Base-by-base conservation (phyloP, 2,888 invertebrate genomes). In the Pyralis farinalis region DNA sequence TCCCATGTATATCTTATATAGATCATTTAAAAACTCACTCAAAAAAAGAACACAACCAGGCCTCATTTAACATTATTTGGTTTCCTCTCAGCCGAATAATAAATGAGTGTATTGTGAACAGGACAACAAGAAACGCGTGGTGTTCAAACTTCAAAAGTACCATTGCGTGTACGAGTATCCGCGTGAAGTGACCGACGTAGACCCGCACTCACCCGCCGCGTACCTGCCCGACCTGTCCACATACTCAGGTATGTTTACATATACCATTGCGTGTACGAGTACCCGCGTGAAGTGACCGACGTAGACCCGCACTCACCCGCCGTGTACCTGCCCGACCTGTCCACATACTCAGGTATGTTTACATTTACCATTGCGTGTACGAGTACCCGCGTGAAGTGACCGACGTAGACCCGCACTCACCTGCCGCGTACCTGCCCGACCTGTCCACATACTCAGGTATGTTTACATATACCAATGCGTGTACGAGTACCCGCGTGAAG, bases 131-230 rank as follows among this genome's bases (percentile, higher is more conserved):
- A 93, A 93, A 71, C 91, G 91, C 55, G 95, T 96, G 34, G 94
- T 93, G 81, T 96, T 95, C 86, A 95, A 95, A 67, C 93, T 94
- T 38, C 95, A 95, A 80, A 94, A 94, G 71, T 95, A 95, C 78
- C 95, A 95, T 78, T 94, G 94, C 67, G 94, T 95, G 46, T 96
- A 95, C 76, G 95, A 95, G 77, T 95, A 96, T 81, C 95, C 95
- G 35, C 92, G 94, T 57, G 95, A 95, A 77, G 91, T 90, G 28
- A 63, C 81, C 51, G 91, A 78, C 47, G 83, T 16, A 2, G 16
- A 78, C 53, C 51, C 62, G 35, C 67, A 61, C 63, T 76, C 79
- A 62, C 75, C 79, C 49, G 59, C 74, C 50, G 67, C 76, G 33
- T 81, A 77, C 58, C 61, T 79, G 55, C 87, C 87, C 0, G 90